Evolutionary conservation across 2,888 invertebrate species (phyloP), one percentile per base, ranked within the genome.

Genomic region (Smittia aterrima): DNA sequence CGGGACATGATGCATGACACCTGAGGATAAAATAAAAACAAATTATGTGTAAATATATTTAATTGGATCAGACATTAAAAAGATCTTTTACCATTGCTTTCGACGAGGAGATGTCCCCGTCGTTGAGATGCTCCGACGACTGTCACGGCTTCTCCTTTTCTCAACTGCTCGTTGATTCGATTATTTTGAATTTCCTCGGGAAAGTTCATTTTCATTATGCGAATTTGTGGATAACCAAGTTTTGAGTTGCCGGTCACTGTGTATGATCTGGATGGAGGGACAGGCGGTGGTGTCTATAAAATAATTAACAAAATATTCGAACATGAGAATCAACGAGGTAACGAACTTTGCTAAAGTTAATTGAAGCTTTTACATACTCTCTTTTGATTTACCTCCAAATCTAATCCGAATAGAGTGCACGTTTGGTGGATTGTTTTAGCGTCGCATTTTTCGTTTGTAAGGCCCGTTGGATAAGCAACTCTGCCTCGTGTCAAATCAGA

Each of bases 221-320:
- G 88, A 78, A 90, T 92, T 85, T 96, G 96, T 76, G 96, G 96
- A 85, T 96, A 96, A 78, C 93, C 92, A 77, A 95, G 85, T 85
- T 95, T 95, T 75, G 93, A 92, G 82, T 95, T 94, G 78, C 94
- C 94, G 27, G 91, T 87, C 75, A 96, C 93, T 4, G 95, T 95
- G 84, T 97, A 96, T 1, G 93, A 89, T 78, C 96, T 88, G 79
- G 93, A 91, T 38, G 94, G 92, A 66, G 96, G 96, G 77, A 96
- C 90, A 32, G 96, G 95, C 40, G 96, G 96, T 40, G 96, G 95
- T 76, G 93, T 87, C 84, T 95, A 9, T 6, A 27, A 75, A 67
- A 13, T 47, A 70, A 47, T 62, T 67, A 22, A 41, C 38, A 74
- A 58, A 66, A 40, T 47, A 71, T 58, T 76, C 73, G 41, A 76